A percentile compares a stretch with the other conserved stretches of the same genome.
Evolutionary conservation across 2,888 invertebrate species (phyloP).

Genomic region (Calameuta idolon): DNA sequence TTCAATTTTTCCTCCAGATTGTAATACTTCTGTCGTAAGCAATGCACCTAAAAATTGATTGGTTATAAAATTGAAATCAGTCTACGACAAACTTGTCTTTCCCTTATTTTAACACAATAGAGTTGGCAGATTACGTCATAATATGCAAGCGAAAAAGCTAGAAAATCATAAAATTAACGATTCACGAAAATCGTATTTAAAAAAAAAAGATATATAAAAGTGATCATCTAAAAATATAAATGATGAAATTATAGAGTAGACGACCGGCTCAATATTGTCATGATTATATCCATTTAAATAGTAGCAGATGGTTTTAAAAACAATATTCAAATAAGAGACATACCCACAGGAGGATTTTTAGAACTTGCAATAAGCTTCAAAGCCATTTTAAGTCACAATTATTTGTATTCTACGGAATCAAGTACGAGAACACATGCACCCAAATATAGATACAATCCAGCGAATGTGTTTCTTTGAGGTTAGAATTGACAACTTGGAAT

Average conservation of each 20-base stretch:
- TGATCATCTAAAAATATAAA: constrained; percentile 1
- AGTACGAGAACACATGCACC: constrained; percentile 1
- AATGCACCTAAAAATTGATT: constrained; percentile 47
- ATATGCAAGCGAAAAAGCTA: background rate
- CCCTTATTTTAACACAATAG: background rate
- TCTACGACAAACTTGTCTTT: background rate
- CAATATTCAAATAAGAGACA: background rate
- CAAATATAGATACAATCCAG: background rate
- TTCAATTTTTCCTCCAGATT: constrained; percentile 34
- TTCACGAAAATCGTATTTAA: background rate
- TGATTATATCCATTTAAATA: background rate
- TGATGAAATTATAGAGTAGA: background rate
- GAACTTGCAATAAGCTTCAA: constrained; percentile 49
- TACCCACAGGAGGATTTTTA: constrained; percentile 54
- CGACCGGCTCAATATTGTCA: background rate
- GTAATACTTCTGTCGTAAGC: constrained; percentile 47
- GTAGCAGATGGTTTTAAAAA: background rate
- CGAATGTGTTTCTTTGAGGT: background rate
- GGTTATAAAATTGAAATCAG: background rate
- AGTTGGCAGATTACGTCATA: background rate
- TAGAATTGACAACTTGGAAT: background rate
- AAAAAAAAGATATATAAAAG: background rate
- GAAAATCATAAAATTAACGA: background rate
- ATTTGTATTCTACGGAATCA: background rate
- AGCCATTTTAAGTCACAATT: constrained; percentile 34